Base-by-base conservation (phyloP, 1,140 invertebrate genomes). In the Telenomus remus region DNA sequence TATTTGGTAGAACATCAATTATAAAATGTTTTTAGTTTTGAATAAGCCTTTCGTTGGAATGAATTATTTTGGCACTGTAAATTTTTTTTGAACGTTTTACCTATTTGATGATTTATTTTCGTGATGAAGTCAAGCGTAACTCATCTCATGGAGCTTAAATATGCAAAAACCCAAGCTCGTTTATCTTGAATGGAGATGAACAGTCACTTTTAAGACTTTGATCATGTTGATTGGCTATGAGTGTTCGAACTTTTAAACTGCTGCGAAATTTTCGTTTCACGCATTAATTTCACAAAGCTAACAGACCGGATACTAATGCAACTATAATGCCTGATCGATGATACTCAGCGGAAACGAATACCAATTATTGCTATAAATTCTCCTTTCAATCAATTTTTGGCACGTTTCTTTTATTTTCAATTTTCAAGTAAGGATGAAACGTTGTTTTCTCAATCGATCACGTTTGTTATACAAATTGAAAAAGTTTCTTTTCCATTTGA, bases 301-400 rank as follows among this genome's bases (percentile, higher is more conserved):
- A n/a, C n/a, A 60, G 44, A 65, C 55, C 49, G 60, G 57, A 55
- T 65, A 73, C 65, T 73, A 48, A 15, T 11, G 59, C 65, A 60
- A 69, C 68, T 77, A 55, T 71, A 66, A 66, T 15, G 55, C 63
- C 39, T 64, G 47, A 19, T 44, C 42, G 6, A 19, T 12, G 37
- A 51, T n/a, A n/a, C n/a, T n/a, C n/a, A n/a, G n/a, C n/a, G n/a
- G n/a, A n/a, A n/a, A n/a, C n/a, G n/a, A n/a, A n/a, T n/a, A n/a
- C n/a, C n/a, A n/a, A n/a, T n/a, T n/a, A n/a, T n/a, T n/a, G n/a
- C n/a, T n/a, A n/a, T n/a, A n/a, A n/a, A n/a, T n/a, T n/a, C n/a
- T n/a, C n/a, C n/a, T n/a, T n/a, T n/a, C n/a, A n/a, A n/a, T n/a
- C n/a, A n/a, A n/a, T n/a, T n/a, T n/a, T n/a, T n/a, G n/a, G n/a